phyloP scores from a whole-genome alignment of 1,140 invertebrate species.

The Formica selysi region DNA sequence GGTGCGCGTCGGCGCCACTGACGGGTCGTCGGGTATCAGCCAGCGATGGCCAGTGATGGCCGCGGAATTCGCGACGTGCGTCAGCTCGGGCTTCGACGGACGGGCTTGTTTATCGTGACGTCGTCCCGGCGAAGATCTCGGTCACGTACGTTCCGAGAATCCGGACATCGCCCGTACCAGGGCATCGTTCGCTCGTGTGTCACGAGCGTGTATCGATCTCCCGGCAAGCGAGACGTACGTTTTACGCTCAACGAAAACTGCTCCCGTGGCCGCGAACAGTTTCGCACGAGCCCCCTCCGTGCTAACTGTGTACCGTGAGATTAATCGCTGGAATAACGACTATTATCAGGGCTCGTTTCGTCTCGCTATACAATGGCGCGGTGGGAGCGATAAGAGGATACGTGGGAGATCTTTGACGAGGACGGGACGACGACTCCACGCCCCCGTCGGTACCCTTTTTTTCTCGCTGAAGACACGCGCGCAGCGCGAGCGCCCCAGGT shows the following conservation, averaged over 20 bases:
- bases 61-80: slow-evolving; percentile 74
- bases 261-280: slow-evolving; percentile 38
- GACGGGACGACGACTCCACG: slow-evolving; percentile 64
- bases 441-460: slow-evolving; percentile 66
- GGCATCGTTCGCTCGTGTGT: neutral
- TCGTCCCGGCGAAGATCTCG: slow-evolving; percentile 1
- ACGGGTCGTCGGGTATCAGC: neutral
- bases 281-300: neutral
- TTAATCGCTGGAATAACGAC: neutral
- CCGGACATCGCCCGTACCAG: neutral
- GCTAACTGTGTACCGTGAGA: neutral
- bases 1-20: slow-evolving; percentile 59
- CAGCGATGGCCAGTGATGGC: slow-evolving; percentile 78
- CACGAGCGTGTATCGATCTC: neutral
- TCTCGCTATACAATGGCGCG: slow-evolving; percentile 37
- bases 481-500: slow-evolving; percentile 67
- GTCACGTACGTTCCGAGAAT: neutral
- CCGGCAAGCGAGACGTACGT: neutral
- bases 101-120: slow-evolving; percentile 75
- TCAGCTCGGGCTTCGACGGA: slow-evolving; percentile 62
- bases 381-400: slow-evolving; percentile 51
- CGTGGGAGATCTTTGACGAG: slow-evolving; percentile 38
- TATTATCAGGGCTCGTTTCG: neutral
- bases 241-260: slow-evolving; percentile 50
- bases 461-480: slow-evolving; percentile 67